Evolutionary conservation across 2,888 invertebrate species (phyloP), one percentile per base, ranked within the genome.

Genomic region (Archips crataeganus): DNA sequence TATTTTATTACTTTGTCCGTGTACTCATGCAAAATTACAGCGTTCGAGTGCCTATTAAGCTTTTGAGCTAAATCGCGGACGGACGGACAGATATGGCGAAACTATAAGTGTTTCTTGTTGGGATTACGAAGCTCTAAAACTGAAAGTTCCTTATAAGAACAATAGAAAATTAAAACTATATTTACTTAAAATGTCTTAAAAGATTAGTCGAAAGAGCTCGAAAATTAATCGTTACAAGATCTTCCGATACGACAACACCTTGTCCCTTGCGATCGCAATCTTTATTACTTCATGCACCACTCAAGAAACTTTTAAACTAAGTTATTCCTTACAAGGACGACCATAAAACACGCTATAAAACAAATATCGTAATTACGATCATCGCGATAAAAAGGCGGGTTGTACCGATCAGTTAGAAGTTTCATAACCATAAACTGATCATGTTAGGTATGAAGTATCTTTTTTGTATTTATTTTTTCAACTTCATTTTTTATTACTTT

Each of bases 261-360:
- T 47, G 54, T 63, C 63, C 47, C 45, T 36, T 39, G 36, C 42
- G 70, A 71, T 66, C 47, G n/a, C 71, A 39, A 71, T 71, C 71
- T 66, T 70, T 66, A 66, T 61, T 15, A n/a, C 65, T 57, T 13
- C 59, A 61, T 61, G 42, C 65, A 60, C 66, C 36, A 65, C 47
- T 45, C 54, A 39, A 36, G 9, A 59, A 23, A 23, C 39, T 59
- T 73, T 68, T 63, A 39, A 68, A 67, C 57, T 59, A 64, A 32
- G 49, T 57, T 45, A 49, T 32, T 68, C 23, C 57, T 69, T 49
- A 39, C 23, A 36, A 64, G 47, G 54, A 64, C 62, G 51, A 42
- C 15, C 51, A 42, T 64, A 64, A 36, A 61, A 61, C 66, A 57
- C 23, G 57, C 42, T 42, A 57, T 67, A 67, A 67, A 51, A 65